Evolutionary conservation across 2,113 vertebrate genomes (phyloP).

Genomic region (Turdus rufiventris): DNA sequence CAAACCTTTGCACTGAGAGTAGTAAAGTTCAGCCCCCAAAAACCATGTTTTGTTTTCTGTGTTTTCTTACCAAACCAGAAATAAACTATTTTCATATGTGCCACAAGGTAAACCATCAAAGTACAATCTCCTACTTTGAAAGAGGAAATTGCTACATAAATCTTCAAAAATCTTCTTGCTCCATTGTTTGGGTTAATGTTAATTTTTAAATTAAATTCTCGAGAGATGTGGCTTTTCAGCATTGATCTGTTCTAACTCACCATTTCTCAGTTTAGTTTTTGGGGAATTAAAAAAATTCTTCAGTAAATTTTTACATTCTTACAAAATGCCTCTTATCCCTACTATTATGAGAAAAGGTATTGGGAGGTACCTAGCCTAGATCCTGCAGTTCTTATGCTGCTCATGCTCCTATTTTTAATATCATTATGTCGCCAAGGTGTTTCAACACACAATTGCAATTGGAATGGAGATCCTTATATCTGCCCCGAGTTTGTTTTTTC

Average conservation of each 20-base stretch:
- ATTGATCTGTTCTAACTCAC: neutral
- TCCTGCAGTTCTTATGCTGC: neutral
- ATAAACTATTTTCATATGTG: neutral
- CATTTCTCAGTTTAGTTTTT: neutral
- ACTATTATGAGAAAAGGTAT: rapidly evolving
- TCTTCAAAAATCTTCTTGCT: neutral
- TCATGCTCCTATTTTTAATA: neutral
- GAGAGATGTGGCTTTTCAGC: neutral
- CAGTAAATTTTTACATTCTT: neutral
- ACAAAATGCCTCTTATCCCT: neutral
- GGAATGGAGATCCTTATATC: neutral
- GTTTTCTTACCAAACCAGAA: neutral
- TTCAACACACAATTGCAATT: neutral
- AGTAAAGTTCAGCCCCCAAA: neutral
- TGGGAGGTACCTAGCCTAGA: neutral
- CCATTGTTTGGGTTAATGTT: neutral
- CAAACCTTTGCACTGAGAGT: neutral
- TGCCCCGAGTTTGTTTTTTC: neutral
- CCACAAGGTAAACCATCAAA: neutral
- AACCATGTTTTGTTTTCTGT: neutral
- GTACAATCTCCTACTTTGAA: neutral
- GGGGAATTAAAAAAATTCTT: neutral
- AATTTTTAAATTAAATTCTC: neutral
- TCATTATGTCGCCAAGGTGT: neutral
- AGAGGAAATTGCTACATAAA: neutral